Base-by-base conservation (phyloP, 2,888 invertebrate genomes). In the Opisthograptis luteolata region DNA sequence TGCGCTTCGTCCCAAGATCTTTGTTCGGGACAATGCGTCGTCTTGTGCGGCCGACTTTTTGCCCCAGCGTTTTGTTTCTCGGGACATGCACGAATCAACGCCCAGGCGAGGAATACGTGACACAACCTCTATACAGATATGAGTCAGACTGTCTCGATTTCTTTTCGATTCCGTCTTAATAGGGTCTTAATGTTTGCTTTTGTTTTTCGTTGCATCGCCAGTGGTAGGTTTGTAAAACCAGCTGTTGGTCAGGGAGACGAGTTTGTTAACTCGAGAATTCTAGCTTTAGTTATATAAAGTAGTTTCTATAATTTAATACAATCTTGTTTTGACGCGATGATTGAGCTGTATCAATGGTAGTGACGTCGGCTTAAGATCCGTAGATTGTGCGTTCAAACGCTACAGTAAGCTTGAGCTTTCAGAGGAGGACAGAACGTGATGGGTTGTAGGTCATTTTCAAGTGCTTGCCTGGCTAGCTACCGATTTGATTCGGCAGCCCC, bases 41-140 rank as follows among this genome's bases (percentile, higher is more conserved):
- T 66, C 68, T 70, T 70, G 70, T 61, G 61, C 15, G 61, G 61
- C 56, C 61, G 40, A 36, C 55, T 58, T 58, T 58, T 60, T 58
- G 53, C 51, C 34, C 34, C 43, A 28, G 30, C 36, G 46, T 84
- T 84, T 84, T 84, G 80, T 81, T 73, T 84, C 79, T 68, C 61
- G 64, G 58, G 44, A 64, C 66, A 73, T 71, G 74, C 69, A 76
- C 64, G 76, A 79, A 79, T 62, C 64, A 62, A 61, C 61, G 60
- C 56, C 55, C 56, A 25, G 25, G 12, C 28, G 30, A 54, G 51
- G 52, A 40, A 51, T 36, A 54, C 55, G 60, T 56, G 58, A 58
- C 54, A 39, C 49, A 40, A 46, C 25, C 46, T 41, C 52, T 25
- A 46, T 41, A 32, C 46, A 47, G 56, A 57, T 60, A 55, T 59